These are phyloP conservation scores for Agrochola litura DNA, from an alignment of 2,888 invertebrate species.

Conservation along the genomic window DNA sequence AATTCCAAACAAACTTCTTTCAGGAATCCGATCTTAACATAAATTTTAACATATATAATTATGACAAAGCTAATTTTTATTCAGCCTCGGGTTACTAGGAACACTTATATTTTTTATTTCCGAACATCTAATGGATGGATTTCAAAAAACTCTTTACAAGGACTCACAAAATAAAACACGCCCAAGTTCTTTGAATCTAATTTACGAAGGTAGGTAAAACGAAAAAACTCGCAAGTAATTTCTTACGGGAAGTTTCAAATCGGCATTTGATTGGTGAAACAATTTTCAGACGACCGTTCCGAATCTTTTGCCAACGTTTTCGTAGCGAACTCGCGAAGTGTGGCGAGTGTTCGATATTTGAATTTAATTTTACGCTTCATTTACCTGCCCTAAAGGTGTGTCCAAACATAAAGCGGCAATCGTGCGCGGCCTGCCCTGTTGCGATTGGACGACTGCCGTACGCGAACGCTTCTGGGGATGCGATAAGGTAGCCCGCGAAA, in stretches of 20 bases:
- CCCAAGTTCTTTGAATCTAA: background rate
- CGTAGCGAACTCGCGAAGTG: conserved; percentile 13
- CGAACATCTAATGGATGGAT: background rate
- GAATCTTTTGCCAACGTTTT: conserved; percentile 41
- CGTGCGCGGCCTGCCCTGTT: no score
- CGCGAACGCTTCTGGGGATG: no score
- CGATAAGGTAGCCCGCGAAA: no score
- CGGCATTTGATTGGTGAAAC: conserved; percentile 34
- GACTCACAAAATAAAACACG: background rate
- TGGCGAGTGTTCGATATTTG: conserved; percentile 30
- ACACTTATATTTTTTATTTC: background rate
- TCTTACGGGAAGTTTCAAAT: conserved; percentile 37
- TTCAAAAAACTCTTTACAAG: background rate
- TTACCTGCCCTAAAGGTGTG: background rate
- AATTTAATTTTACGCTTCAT: conserved; percentile 50
- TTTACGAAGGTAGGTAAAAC: background rate
- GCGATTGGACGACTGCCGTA: no score
- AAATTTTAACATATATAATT: background rate
- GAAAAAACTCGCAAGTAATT: conserved; percentile 35
- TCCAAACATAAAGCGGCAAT: no score
- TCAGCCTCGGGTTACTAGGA: background rate
- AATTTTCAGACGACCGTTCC: conserved; percentile 27
- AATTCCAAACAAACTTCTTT: background rate
- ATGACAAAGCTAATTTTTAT: background rate
- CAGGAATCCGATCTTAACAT: background rate